These are phyloP conservation scores for Lepetodrilus schrolli DNA, from an alignment of 2,888 invertebrate species.

Conservation along the genomic window DNA sequence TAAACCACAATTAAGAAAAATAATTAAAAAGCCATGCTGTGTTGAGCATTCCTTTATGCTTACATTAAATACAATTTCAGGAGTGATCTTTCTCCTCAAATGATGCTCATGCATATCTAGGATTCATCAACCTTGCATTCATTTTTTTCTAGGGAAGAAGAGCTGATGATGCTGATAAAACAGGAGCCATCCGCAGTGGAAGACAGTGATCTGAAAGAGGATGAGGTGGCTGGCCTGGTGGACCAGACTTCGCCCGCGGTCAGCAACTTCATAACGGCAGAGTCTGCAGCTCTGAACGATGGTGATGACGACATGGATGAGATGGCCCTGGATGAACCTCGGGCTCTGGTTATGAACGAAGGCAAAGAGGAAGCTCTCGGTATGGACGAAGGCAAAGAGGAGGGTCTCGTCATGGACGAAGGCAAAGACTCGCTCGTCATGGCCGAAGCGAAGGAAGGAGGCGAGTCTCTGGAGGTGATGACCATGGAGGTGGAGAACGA, in stretches of 20 bases:
- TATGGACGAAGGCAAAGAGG: neutral
- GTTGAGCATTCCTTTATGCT: too few species aligned
- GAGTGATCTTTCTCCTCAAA: too few species aligned
- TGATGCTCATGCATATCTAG: too few species aligned
- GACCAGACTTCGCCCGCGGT: slow-evolving; percentile 6
- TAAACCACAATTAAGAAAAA: too few species aligned
- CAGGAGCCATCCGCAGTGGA: slow-evolving; percentile 37
- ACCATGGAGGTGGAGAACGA: slow-evolving; percentile 32
- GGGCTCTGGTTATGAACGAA: neutral
- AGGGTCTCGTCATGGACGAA: neutral
- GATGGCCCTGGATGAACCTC: neutral
- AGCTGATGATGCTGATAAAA: slow-evolving; percentile 48
- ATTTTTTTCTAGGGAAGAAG: slow-evolving; percentile 38
- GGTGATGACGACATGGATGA: neutral
- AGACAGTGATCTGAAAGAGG: neutral
- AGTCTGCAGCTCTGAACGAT: neutral
- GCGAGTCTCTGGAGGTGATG: neutral
- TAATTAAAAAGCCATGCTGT: too few species aligned
- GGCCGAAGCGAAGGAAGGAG: neutral
- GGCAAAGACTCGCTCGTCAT: neutral
- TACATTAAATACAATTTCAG: too few species aligned
- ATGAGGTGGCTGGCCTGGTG: neutral
- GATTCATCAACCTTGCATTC: neutral
- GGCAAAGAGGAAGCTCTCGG: neutral
- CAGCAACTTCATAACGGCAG: neutral